Conservation (phyloP, 2,888 invertebrate genomes). For the Pegoplata infirma region DNA sequence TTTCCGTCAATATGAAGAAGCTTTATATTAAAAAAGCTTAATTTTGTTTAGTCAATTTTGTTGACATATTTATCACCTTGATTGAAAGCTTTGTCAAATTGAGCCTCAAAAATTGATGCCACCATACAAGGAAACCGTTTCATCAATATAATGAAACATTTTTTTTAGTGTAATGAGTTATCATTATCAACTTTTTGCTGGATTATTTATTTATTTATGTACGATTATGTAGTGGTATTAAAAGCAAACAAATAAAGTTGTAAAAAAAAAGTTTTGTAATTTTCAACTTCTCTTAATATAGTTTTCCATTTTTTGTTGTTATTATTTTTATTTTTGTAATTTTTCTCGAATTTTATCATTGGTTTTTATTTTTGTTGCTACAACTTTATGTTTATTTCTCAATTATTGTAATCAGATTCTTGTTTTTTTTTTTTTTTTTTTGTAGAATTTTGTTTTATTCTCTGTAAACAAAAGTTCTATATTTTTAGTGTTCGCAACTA, state of each 20-base stretch:
- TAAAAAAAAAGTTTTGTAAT: constrained; percentile 18
- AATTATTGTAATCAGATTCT: constrained; percentile 49
- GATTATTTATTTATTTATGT: neutral
- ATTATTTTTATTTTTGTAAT: neutral
- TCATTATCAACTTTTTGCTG: too few species aligned
- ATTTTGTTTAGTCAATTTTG: too few species aligned
- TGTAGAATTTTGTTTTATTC: neutral
- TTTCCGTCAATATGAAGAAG: too few species aligned
- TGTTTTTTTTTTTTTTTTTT: neutral
- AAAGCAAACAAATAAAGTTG: neutral
- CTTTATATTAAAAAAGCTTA: too few species aligned
- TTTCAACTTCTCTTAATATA: constrained; percentile 5
- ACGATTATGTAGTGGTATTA: constrained; percentile 4
- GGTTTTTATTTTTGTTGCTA: neutral
- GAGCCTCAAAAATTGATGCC: too few species aligned
- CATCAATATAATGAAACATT: too few species aligned
- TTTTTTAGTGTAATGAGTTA: too few species aligned
- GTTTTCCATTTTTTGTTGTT: constrained; percentile 6
- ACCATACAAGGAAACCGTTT: too few species aligned
- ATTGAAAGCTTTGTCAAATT: too few species aligned
- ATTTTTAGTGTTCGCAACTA: constrained; percentile 58
- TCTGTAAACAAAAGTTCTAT: neutral
- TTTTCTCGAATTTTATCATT: neutral
- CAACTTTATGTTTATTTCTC: constrained; percentile 37
- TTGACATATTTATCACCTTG: too few species aligned